phyloP scores from a whole-genome alignment of 2,797 vertebrate genomes.

The Strix occidentalis region DNA sequence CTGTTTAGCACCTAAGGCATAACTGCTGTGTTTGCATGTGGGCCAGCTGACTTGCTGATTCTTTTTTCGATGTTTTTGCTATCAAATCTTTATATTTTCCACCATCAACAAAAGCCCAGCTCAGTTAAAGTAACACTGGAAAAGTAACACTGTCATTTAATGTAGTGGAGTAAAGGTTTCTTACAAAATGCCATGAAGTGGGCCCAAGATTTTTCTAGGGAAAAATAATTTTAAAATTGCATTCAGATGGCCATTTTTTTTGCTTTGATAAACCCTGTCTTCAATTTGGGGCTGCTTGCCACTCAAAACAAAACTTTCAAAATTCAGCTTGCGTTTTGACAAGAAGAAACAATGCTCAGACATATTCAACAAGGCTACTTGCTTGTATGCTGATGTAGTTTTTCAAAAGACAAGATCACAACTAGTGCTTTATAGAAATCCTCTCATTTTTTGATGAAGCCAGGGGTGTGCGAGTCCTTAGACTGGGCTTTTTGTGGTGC shows the following conservation, averaged over 20 bases:
- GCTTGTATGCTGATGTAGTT: not conserved
- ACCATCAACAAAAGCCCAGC: not conserved
- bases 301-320: not conserved
- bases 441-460: not conserved
- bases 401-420: not conserved
- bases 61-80: not conserved
- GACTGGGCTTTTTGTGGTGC: not conserved
- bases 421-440: not conserved
- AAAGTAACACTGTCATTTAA: not conserved
- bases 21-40: not conserved
- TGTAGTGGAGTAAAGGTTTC: not conserved
- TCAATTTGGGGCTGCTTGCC: not conserved
- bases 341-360: not conserved
- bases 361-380: not conserved
- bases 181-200: not conserved
- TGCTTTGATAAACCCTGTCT: not conserved
- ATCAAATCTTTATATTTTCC: not conserved
- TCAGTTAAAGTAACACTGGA: not conserved
- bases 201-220: not conserved
- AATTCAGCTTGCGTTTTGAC: not conserved
- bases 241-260: not conserved
- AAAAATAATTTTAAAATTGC: not conserved
- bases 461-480: not conserved
- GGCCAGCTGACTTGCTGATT: not conserved
- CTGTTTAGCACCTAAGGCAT: not conserved